Conservation (phyloP, 1,140 invertebrate genomes). For the Microplitis demolitor region DNA sequence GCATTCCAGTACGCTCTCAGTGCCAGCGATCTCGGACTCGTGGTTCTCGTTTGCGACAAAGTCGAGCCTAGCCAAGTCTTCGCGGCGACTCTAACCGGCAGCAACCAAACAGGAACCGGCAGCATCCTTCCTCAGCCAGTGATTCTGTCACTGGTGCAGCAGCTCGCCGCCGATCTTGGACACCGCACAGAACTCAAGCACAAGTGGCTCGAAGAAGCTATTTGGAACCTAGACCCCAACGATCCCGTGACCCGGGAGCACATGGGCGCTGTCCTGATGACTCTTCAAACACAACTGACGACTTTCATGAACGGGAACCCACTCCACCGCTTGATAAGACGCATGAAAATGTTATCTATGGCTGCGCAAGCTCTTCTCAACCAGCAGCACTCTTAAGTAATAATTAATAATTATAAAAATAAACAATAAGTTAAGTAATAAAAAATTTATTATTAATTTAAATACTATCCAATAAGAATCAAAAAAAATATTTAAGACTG, state of each 20-base stretch:
- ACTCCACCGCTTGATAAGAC: conserved; percentile 69
- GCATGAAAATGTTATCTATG: conserved; percentile 81
- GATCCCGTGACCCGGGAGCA: conserved; percentile 83
- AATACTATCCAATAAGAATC: too few relatives aligned
- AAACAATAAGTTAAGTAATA: not conserved
- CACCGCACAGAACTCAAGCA: conserved; percentile 87
- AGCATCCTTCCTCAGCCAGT: conserved; percentile 75
- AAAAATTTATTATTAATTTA: too few relatives aligned
- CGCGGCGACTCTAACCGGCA: conserved; percentile 67
- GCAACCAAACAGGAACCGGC: conserved; percentile 38
- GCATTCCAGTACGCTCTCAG: conserved; percentile 89
- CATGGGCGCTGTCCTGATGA: conserved; percentile 77
- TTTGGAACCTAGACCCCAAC: conserved; percentile 78
- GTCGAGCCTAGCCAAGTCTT: conserved; percentile 81
- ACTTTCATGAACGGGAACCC: conserved; percentile 73
- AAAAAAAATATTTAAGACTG: too few relatives aligned
- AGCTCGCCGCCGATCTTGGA: conserved; percentile 85
- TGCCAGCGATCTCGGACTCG: conserved; percentile 82
- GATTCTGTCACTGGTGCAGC: conserved; percentile 88
- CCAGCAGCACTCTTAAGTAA: conserved; percentile 48
- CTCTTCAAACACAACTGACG: conserved; percentile 75
- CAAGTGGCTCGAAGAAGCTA: conserved; percentile 87
- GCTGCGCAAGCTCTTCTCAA: conserved; percentile 67
- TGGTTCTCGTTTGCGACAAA: conserved; percentile 82
- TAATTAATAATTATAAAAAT: not conserved